A percentile compares a stretch with the other conserved stretches of the same genome.
phyloP scores from a whole-genome alignment of 53 echinoderm and acorn worm species.

The Arbacia lixula region DNA sequence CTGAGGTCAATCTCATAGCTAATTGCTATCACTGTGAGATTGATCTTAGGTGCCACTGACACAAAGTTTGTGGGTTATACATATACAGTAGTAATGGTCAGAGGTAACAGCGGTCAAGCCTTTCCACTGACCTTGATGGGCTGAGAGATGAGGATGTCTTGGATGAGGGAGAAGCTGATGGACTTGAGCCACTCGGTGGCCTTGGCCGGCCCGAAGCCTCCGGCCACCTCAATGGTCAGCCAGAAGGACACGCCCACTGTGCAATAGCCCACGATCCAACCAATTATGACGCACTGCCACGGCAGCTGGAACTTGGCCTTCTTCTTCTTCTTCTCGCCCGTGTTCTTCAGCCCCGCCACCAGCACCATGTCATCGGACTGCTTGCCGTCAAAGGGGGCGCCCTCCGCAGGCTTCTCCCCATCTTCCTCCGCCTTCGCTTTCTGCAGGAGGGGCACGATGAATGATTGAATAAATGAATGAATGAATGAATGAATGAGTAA shows the following conservation, averaged over 20 bases:
- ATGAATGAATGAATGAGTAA: no score
- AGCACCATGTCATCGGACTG: conserved; percentile 58
- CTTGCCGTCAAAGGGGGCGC: neutral
- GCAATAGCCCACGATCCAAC: conserved; percentile 67
- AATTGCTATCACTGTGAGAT: no score
- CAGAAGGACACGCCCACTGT: conserved; percentile 76
- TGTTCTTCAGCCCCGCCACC: conserved; percentile 69
- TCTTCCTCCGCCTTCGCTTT: conserved; percentile 19
- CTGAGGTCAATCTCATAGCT: no score
- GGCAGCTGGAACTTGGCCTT: conserved; percentile 76
- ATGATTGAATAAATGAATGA: no score
- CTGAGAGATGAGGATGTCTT: conserved; percentile 82
- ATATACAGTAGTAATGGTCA: no score
- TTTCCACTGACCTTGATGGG: conserved; percentile 80
- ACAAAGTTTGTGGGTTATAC: no score
- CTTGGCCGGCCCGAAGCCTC: conserved; percentile 76
- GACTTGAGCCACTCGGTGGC: conserved; percentile 82
- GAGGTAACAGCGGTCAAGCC: no score
- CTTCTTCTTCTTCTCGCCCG: conserved; percentile 68
- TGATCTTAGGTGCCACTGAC: no score
- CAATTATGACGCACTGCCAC: conserved; percentile 69
- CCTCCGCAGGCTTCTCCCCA: conserved; percentile 27
- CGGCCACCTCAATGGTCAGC: conserved; percentile 82
- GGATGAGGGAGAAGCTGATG: conserved; percentile 71
- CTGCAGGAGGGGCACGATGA: neutral